A percentile compares a stretch with the other conserved stretches of the same genome.
Conservation (phyloP, 2,113 vertebrate species). For the Neodontobutis hainanensis region DNA sequence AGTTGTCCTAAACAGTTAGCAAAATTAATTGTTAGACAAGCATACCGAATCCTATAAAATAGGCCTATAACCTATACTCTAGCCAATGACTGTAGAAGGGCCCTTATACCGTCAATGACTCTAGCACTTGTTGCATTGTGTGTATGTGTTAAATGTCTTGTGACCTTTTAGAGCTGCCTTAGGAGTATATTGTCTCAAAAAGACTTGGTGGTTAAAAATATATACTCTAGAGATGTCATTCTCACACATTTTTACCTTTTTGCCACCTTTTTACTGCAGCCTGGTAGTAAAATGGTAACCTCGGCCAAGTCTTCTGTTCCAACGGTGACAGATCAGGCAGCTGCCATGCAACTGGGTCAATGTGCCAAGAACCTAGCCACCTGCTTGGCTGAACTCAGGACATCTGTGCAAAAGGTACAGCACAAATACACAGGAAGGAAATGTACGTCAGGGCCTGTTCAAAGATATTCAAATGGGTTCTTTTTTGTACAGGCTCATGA, state of each 20-base stretch:
- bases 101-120: no score
- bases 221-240: neutral
- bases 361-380: slow-evolving; percentile 98
- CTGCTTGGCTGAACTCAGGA: slow-evolving; percentile 92
- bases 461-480: no score
- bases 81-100: no score
- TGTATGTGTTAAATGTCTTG: slow-evolving; percentile 15
- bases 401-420: slow-evolving; percentile 90
- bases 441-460: neutral
- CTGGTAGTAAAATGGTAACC: slow-evolving; percentile 97
- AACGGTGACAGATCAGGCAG: slow-evolving; percentile 94
- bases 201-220: slow-evolving; percentile 12
- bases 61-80: slow-evolving; percentile 55
- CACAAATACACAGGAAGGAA: neutral
- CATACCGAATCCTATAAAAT: slow-evolving; percentile 43
- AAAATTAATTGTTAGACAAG: no score
- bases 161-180: no score
- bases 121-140: slow-evolving; percentile 8
- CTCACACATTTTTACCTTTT: neutral
- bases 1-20: no score
- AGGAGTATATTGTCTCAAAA: no score
- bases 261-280: slow-evolving; percentile 69
- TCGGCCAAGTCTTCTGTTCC: slow-evolving; percentile 96
- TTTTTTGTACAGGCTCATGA: slow-evolving; percentile 88
- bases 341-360: slow-evolving; percentile 97